Conservation (phyloP, 1,140 invertebrate genomes). For the Meloidogyne chitwoodi region DNA sequence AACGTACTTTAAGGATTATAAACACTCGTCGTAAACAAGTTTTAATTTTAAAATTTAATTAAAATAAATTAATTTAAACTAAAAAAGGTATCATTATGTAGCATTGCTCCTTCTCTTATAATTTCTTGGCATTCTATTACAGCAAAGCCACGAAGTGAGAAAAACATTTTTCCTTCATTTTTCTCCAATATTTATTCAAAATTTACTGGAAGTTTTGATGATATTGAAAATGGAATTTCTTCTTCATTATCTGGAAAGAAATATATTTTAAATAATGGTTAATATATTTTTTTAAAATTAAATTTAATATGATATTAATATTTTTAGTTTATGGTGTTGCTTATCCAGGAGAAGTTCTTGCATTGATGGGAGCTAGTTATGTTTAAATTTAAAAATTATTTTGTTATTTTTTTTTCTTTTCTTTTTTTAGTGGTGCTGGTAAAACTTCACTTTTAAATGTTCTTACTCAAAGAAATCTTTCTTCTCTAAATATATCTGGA, state of each 20-base stretch:
- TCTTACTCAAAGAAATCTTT: conserved; percentile 74
- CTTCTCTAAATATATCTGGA: conserved; percentile 68
- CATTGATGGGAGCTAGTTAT: conserved; percentile 77
- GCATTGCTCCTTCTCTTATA: conserved; percentile 19
- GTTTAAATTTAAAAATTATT: not conserved
- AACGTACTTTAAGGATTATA: not conserved
- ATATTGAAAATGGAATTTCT: not conserved
- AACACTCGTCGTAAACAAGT: not conserved
- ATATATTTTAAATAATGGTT: conserved; percentile 20
- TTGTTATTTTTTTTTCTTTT: not conserved
- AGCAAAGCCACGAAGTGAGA: conserved; percentile 19
- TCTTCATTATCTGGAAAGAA: not conserved
- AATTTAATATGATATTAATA: conserved; percentile 17
- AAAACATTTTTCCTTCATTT: conserved; percentile 16
- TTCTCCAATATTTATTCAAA: not conserved
- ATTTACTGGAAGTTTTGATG: conserved; percentile 5
- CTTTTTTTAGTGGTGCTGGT: conserved; percentile 75
- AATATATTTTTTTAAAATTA: not conserved
- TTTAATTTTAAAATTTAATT: not conserved
- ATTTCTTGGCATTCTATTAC: conserved; percentile 30
- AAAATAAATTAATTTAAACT: no score
- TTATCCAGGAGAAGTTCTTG: conserved; percentile 63
- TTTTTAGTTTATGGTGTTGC: conserved; percentile 35
- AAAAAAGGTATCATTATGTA: conserved; percentile 24
- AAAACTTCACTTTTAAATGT: conserved; percentile 91